Evolutionary conservation across 2,888 invertebrate genomes (phyloP), one percentile per base, ranked within the genome.

Genomic region (Agrotis segetum): DNA sequence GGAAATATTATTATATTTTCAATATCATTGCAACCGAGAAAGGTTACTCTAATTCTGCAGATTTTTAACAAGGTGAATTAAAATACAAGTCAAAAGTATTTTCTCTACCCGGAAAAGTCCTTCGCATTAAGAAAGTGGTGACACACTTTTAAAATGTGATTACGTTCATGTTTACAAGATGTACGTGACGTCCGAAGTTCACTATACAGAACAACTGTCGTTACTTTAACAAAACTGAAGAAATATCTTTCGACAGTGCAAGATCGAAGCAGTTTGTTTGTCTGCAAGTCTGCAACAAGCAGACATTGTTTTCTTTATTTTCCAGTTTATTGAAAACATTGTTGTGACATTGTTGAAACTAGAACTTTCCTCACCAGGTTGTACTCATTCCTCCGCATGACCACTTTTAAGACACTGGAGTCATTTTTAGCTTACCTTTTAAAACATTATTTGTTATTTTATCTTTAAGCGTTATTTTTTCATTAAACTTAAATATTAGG

Each of bases 61-160:
- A 50, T 53, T 47, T 14, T 44, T 47, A 70, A 55, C 21, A 60
- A 65, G 44, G 34, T 46, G 16, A 52, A 72, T 34, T 11, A 47
- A 75, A 58, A 58, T 59, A 17, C 29, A 49, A 53, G 21, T 47
- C 44, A 55, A 64, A 64, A 19, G 13, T 44, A 49, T 67, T 76
- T 61, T 67, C 44, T 21, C 49, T 59, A 67, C 19, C 64, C 58
- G 73, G 77, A 72, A 79, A 72, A 61, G 24, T 64, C 67, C 58
- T 61, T 67, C 9, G 19, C 17, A 60, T 46, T 49, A 63, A 49
- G 63, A 80, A 66, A 76, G 67, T 66, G 21, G 7, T 75, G 67
- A 40, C 81, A 71, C 14, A 80, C 40, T 80, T 79, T 65, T 73
- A 3, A 59, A 46, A 34, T 49, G n/a, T 34, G 3, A 62, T 58